A percentile compares a stretch with the other conserved stretches of the same genome.
phyloP scores from a whole-genome alignment of 2,113 vertebrate species.

The Neodontobutis hainanensis region DNA sequence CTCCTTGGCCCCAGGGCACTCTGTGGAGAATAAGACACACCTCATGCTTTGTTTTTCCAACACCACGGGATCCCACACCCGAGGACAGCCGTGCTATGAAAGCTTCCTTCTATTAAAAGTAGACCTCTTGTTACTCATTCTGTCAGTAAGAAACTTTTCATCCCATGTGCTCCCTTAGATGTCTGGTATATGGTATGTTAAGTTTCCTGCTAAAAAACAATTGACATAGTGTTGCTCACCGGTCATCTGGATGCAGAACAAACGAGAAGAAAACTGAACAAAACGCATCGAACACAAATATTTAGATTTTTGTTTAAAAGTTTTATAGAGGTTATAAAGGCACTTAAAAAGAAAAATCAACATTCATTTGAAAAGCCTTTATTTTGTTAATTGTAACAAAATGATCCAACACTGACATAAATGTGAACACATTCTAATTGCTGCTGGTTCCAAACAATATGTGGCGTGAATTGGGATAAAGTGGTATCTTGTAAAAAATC shows the following conservation, averaged over 20 bases:
- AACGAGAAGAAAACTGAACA: too few relatives aligned
- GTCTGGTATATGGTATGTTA: background rate
- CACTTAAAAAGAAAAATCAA: too few relatives aligned
- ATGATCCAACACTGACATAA: slow-evolving; percentile 7
- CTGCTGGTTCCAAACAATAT: slow-evolving; percentile 1
- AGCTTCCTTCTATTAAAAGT: slow-evolving; percentile 53
- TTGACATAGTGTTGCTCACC: too few relatives aligned
- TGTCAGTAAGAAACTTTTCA: slow-evolving; percentile 23
- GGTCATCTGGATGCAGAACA: too few relatives aligned
- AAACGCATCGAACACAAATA: too few relatives aligned
- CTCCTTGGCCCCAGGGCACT: slow-evolving; percentile 72
- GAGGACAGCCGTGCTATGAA: slow-evolving; percentile 41
- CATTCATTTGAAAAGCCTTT: background rate
- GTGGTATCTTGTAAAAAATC: slow-evolving; percentile 33
- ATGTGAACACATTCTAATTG: slow-evolving; percentile 3
- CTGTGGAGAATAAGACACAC: slow-evolving; percentile 71
- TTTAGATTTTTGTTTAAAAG: too few relatives aligned
- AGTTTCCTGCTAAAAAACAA: too few relatives aligned
- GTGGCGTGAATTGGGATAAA: slow-evolving; percentile 10
- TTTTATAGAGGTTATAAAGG: too few relatives aligned
- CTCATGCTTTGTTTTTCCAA: slow-evolving; percentile 75
- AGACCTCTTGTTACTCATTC: slow-evolving; percentile 24
- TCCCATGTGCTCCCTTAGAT: background rate
- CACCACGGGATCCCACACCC: slow-evolving; percentile 57
- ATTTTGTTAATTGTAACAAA: slow-evolving; percentile 9